Evolutionary conservation across 2,888 invertebrate genomes (phyloP).

Genomic region (Agonopterix alstromeriana): DNA sequence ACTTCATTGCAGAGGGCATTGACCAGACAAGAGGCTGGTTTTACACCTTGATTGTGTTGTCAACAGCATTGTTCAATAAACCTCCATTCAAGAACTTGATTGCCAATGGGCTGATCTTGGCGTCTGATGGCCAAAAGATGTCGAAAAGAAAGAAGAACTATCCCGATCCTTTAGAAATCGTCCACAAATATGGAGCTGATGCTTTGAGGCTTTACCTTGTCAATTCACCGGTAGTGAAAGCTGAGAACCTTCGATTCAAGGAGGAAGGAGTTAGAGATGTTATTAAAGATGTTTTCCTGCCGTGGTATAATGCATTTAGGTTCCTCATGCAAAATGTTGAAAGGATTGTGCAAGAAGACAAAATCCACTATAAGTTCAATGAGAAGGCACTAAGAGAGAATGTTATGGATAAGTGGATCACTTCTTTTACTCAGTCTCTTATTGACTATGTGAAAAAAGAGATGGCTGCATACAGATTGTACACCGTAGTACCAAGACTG

Average conservation of each 20-base stretch:
- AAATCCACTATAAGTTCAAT: conserved; percentile 73
- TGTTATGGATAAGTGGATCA: conserved; percentile 98
- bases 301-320: conserved; percentile 96
- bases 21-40: conserved; percentile 99
- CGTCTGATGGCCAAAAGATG: conserved; percentile 99
- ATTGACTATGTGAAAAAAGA: conserved; percentile 92
- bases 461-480: conserved; percentile 96
- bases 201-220: conserved; percentile 96
- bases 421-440: conserved; percentile 96
- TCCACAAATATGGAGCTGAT: conserved; percentile 96
- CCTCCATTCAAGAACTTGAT: conserved; percentile 99
- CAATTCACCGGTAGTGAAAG: conserved; percentile 98
- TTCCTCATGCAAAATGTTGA: conserved; percentile 96
- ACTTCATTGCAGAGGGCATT: conserved; percentile 99
- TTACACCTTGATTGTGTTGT: conserved; percentile 97
- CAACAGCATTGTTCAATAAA: conserved; percentile 95
- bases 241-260: conserved; percentile 96
- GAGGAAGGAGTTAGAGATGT: conserved; percentile 98
- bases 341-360: conserved; percentile 83
- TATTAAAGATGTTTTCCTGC: conserved; percentile 97
- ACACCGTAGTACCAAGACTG: conserved; percentile 95
- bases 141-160: conserved; percentile 99
- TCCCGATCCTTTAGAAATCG: conserved; percentile 95
- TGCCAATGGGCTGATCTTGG: conserved; percentile 96
- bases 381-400: conserved; percentile 77